Evolutionary conservation across 1,140 invertebrate species (phyloP).

Genomic region (Zophobas morio): DNA sequence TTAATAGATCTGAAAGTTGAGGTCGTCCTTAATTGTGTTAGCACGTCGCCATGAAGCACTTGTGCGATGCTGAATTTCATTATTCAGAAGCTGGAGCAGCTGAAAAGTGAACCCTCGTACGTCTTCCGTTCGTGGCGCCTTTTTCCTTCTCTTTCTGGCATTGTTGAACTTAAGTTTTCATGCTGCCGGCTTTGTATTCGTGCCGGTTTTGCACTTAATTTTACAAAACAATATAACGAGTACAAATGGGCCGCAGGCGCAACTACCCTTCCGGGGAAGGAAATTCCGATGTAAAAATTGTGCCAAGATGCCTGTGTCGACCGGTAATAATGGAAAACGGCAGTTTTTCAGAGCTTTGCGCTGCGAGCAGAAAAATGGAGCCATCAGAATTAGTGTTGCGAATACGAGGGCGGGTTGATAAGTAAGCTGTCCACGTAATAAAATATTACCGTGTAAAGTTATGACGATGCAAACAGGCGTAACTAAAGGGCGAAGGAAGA

Average conservation of each 20-base stretch:
- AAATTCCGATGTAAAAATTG: too few relatives aligned
- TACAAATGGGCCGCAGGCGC: slow-evolving; percentile 37
- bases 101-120: slow-evolving; percentile 41
- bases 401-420: too few relatives aligned
- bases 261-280: too few relatives aligned
- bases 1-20: slow-evolving; percentile 38
- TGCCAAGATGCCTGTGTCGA: too few relatives aligned
- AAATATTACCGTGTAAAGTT: too few relatives aligned
- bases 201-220: slow-evolving; percentile 32
- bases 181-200: slow-evolving; percentile 33
- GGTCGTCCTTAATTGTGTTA: slow-evolving; percentile 34
- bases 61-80: slow-evolving; percentile 36
- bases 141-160: slow-evolving; percentile 27
- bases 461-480: too few relatives aligned
- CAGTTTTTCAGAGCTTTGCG: too few relatives aligned
- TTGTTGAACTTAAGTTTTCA: slow-evolving; percentile 36
- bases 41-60: slow-evolving; percentile 37
- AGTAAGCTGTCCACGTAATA: too few relatives aligned
- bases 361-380: too few relatives aligned
- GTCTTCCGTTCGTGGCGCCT: slow-evolving; percentile 25
- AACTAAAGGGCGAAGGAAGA: too few relatives aligned
- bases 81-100: slow-evolving; percentile 32
- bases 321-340: too few relatives aligned
- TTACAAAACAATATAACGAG: slow-evolving; percentile 47
- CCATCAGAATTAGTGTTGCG: too few relatives aligned